Evolutionary conservation across 1,140 invertebrate species (phyloP), one percentile per base, ranked within the genome.

Genomic region (Oryctes rhinoceros): DNA sequence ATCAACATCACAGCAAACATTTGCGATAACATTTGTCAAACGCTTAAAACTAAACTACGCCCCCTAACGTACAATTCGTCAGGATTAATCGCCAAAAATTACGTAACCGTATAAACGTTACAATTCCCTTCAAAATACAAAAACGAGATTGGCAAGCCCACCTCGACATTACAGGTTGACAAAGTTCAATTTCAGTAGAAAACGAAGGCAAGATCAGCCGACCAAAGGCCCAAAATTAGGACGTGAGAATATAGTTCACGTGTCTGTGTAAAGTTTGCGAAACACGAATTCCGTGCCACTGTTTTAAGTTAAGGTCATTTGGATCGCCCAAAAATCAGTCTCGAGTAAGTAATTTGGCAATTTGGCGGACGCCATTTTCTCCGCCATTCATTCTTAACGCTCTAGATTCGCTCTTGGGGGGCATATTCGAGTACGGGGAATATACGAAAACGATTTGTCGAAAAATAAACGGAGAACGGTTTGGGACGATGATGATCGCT

Each of bases 241-340:
- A 71, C 65, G 65, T 71, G 65, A 71, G 65, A 71, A 71, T 71
- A 71, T 71, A 71, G 65, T 71, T 71, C 65, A 71, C 65, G 65
- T 71, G 65, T 44, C 5, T 71, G 24, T 30, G 65, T 71, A 71
- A 71, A 71, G 65, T 24, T 71, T 71, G 35, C 65, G 65, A 71
- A 71, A 71, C 35, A 71, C 65, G 20, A 71, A 71, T 71, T 71
- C 65, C 65, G 15, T 71, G 65, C 20, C 65, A 71, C 65, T 71
- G 65, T 71, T 71, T 35, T 71, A 71, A 71, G 65, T 71, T 71
- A 71, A 71, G 65, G 65, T 71, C 65, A 15, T 24, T 37, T 5
- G 20, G 35, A 11, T 24, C 65, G 65, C 6, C 13, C 4, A 24
- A 67, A 20, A 71, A 62, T 15, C 13, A 20, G 20, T 5, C 13